These are phyloP conservation scores for Elmis aenea DNA, from an alignment of 2,888 invertebrate species.

Conservation along the genomic window DNA sequence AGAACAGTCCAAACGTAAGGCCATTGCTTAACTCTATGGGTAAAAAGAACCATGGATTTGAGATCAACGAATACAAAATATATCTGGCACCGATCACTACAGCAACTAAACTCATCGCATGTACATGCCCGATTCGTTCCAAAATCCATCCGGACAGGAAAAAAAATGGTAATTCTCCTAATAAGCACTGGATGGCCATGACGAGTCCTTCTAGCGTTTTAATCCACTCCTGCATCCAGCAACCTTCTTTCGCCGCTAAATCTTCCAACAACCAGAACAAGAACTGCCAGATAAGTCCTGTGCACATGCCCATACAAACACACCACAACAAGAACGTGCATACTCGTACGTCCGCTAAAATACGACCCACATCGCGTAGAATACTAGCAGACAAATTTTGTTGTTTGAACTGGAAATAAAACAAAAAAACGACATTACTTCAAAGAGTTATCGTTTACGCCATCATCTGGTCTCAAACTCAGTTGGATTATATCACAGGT, in stretches of 20 bases:
- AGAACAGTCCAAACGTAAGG: slow-evolving; percentile 82
- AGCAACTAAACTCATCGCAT: slow-evolving; percentile 79
- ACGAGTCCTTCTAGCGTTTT: slow-evolving; percentile 48
- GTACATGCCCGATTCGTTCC: slow-evolving; percentile 72
- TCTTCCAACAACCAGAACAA: slow-evolving; percentile 82
- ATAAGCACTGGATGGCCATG: slow-evolving; percentile 55
- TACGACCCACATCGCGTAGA: slow-evolving; percentile 60
- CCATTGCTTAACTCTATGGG: slow-evolving; percentile 85
- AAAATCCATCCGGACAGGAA: slow-evolving; percentile 76
- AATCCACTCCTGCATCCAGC: slow-evolving; percentile 41
- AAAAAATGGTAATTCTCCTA: slow-evolving; percentile 83
- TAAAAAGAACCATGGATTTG: slow-evolving; percentile 78
- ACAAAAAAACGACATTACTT: slow-evolving; percentile 2
- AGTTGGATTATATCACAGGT: not conserved
- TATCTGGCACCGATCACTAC: slow-evolving; percentile 76
- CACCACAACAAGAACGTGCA: slow-evolving; percentile 76
- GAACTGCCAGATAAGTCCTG: slow-evolving; percentile 83
- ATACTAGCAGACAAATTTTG: slow-evolving; percentile 63
- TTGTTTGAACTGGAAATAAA: slow-evolving; percentile 55
- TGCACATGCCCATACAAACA: slow-evolving; percentile 75
- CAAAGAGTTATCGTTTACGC: no score
- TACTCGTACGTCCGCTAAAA: slow-evolving; percentile 63
- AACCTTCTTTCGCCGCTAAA: slow-evolving; percentile 50
- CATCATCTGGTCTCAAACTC: no score
- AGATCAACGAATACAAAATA: slow-evolving; percentile 72